Conservation (phyloP, 2,113 vertebrate genomes). For the Coreoperca whiteheadi region DNA sequence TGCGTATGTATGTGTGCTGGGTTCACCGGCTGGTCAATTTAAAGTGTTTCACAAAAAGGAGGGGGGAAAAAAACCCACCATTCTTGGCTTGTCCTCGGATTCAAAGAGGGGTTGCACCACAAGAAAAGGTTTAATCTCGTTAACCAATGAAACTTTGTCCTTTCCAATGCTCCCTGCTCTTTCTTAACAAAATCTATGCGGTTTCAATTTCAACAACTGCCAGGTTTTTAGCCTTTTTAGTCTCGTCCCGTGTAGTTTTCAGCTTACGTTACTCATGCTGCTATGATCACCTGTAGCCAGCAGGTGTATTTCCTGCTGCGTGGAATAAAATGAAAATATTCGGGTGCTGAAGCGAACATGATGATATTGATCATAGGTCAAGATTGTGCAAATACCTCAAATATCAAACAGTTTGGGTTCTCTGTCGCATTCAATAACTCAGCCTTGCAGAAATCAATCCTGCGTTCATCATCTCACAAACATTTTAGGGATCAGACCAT, state of each 20-base stretch:
- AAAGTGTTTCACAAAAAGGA: constrained; percentile 38
- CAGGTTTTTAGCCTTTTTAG: not conserved
- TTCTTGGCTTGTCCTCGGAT: constrained; percentile 29
- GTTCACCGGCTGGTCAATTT: constrained; percentile 78
- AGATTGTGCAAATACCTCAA: too few relatives aligned
- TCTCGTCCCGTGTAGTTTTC: not conserved
- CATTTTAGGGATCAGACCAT: too few relatives aligned
- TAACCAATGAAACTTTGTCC: constrained; percentile 2
- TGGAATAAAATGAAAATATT: too few relatives aligned
- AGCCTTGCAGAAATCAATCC: too few relatives aligned
- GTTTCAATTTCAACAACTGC: constrained; percentile 4
- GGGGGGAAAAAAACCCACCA: not conserved
- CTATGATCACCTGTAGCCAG: not conserved
- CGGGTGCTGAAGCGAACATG: too few relatives aligned
- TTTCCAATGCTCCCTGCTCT: constrained; percentile 1
- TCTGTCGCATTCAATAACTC: too few relatives aligned
- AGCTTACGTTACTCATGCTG: not conserved
- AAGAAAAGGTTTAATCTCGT: constrained; percentile 23
- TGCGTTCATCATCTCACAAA: too few relatives aligned
- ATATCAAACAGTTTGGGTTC: too few relatives aligned
- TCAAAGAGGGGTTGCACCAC: constrained; percentile 1
- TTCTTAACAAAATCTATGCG: not conserved
- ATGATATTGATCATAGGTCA: too few relatives aligned
- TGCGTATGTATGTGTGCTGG: constrained; percentile 59
- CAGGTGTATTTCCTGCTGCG: constrained; percentile 1